A percentile compares a stretch with the other conserved stretches of the same genome.
Evolutionary conservation across 2,797 vertebrate species (phyloP).

Genomic region (Protonibea diacanthus): DNA sequence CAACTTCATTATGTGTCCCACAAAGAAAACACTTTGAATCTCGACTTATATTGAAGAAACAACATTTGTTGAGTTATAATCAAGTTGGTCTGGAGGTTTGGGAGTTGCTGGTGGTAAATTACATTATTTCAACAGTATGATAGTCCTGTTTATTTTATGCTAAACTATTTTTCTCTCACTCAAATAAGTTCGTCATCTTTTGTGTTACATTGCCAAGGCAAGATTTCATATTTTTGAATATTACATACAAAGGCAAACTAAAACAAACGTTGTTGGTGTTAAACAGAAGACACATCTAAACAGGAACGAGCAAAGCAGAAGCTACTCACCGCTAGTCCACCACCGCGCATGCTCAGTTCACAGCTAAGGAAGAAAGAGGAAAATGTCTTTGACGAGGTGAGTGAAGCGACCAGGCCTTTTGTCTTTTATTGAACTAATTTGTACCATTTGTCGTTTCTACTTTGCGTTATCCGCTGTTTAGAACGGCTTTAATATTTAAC

Average conservation of each 20-base stretch:
- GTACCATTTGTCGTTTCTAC: not conserved
- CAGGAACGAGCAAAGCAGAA: not conserved
- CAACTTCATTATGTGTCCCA: not conserved
- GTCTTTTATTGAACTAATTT: not conserved
- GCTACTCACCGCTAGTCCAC: rapidly evolving
- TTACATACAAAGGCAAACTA: too few species aligned
- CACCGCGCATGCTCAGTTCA: conserved; percentile 69
- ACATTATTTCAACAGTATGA: not conserved
- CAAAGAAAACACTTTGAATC: not conserved
- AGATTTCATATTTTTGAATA: too few species aligned
- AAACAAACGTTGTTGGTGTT: too few species aligned
- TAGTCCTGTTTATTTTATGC: not conserved
- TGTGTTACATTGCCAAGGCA: not conserved
- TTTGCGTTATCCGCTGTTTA: rapidly evolving
- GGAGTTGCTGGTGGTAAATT: not conserved
- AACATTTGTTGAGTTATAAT: not conserved
- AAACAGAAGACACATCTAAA: not conserved
- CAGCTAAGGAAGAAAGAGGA: conserved; percentile 63
- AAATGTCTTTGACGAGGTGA: conserved; percentile 85
- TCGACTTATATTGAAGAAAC: not conserved
- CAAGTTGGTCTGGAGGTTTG: not conserved
- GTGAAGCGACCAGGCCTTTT: conserved; percentile 42
- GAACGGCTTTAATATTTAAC: rapidly evolving
- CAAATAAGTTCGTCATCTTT: not conserved
- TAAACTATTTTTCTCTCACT: not conserved